phyloP scores from a whole-genome alignment of 1,140 invertebrate genomes.

The Zaprionus camerounensis region DNA sequence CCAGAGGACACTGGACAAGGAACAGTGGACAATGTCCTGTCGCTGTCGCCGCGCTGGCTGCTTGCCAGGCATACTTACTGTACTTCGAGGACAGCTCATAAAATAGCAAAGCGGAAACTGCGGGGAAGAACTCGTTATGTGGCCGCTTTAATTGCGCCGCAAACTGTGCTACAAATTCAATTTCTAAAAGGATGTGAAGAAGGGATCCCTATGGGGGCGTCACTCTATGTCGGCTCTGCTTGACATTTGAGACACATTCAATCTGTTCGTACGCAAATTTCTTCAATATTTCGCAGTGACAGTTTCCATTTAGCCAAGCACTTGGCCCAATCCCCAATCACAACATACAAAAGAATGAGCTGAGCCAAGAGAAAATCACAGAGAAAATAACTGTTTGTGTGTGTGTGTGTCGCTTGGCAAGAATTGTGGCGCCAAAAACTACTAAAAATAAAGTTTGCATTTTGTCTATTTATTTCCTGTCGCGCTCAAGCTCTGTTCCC shows the following conservation, averaged over 20 bases:
- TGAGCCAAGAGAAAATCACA: conserved; percentile 47
- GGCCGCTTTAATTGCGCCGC: conserved; percentile 72
- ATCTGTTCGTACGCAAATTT: conserved; percentile 73
- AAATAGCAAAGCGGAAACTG: conserved; percentile 30
- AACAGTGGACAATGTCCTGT: conserved; percentile 46
- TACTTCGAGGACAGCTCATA: conserved; percentile 66
- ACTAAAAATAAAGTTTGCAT: conserved; percentile 83
- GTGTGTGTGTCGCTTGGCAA: conserved; percentile 47
- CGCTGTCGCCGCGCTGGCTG: conserved; percentile 60
- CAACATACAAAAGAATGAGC: conserved; percentile 9
- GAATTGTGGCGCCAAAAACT: conserved; percentile 74
- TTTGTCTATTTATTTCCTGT: conserved; percentile 78
- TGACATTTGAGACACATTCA: conserved; percentile 45
- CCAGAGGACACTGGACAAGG: conserved; percentile 28
- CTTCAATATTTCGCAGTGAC: conserved; percentile 63
- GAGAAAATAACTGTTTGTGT: conserved; percentile 15
- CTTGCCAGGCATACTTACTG: conserved; percentile 69
- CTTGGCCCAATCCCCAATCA: conserved; percentile 13
- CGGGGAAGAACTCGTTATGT: conserved; percentile 25
- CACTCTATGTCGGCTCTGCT: background rate
- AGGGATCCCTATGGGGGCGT: background rate
- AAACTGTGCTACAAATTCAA: conserved; percentile 64
- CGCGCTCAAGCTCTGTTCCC: conserved; percentile 46
- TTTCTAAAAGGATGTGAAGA: conserved; percentile 15
- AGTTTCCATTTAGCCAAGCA: conserved; percentile 60